Evolutionary conservation across 2,113 vertebrate species (phyloP), one percentile per base, ranked within the genome.

Genomic region (Notarius quadriscutis): DNA sequence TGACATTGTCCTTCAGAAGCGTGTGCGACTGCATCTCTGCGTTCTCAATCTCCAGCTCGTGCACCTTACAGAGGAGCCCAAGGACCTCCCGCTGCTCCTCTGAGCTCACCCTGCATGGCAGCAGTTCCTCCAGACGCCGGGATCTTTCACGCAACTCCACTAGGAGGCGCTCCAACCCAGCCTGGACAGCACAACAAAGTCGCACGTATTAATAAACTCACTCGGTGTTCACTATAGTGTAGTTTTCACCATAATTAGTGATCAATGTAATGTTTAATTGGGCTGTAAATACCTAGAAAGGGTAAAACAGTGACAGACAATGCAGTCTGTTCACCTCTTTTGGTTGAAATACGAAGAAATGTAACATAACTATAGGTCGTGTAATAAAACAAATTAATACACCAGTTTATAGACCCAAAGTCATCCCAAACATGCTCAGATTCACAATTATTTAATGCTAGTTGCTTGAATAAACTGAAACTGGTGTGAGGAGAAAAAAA

Each of bases 81-180:
- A 98, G 94, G 30, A 96, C 95, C 92, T 98, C 96, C 0, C 93
- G 94, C 90, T 96, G 97, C 92, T 97, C 95, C 88, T 96, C 95
- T 0, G 95, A 97, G 93, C 96, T 95, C 67, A 96, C 95, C 48
- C 92, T 90, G 48, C 91, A 92, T 0, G 95, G 95, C 58, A 96
- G 94, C 84, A 96, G 93, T 92, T 97, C 96, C 92, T 97, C 96
- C 87, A 97, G 81, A 71, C 87, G 91, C 10, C 91, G 94, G 0
- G 94, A 92, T 11, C 90, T 93, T 2, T 94, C 89, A 5, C 94
- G 94, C 2, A 96, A 92, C 88, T 96, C 97, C 83, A 88, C 86
- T 72, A 96, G 95, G 62, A 91, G 89, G 87, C 91, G 94, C 91
- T 96, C 96, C 30, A 97, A 92, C 27, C 93, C 91, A 22, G 92